These are phyloP conservation scores for Suncus etruscus DNA, from an alignment of 2,113 vertebrate genomes.

Conservation along the genomic window DNA sequence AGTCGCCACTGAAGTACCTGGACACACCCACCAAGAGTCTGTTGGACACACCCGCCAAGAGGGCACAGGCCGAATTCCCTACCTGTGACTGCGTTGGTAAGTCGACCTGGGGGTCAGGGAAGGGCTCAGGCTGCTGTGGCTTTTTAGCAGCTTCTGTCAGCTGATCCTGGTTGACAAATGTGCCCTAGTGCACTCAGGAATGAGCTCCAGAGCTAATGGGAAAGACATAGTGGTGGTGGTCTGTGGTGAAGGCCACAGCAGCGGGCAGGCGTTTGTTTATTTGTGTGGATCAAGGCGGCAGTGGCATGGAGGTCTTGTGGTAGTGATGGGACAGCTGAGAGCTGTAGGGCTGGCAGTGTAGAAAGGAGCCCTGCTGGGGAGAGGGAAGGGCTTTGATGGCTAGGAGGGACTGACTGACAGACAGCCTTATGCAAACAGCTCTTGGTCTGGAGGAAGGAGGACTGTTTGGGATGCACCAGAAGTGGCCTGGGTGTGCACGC, in stretches of 20 bases:
- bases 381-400: background rate
- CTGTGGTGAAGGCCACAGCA: accelerated
- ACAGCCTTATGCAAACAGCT: background rate
- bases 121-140: background rate
- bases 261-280: background rate
- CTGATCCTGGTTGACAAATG: background rate
- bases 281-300: accelerated
- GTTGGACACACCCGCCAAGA: slow-evolving; percentile 95
- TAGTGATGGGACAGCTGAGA: background rate
- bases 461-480: background rate
- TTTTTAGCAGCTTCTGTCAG: background rate
- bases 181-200: background rate
- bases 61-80: slow-evolving; percentile 94
- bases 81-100: slow-evolving; percentile 96
- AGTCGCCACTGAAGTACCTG: slow-evolving; percentile 96
- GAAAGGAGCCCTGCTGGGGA: background rate
- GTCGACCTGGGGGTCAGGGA: slow-evolving; percentile 61
- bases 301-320: background rate
- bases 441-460: background rate
- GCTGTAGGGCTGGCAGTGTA: background rate
- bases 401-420: background rate
- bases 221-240: accelerated
- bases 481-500: background rate
- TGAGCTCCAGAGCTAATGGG: background rate
- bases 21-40: slow-evolving; percentile 96